Conservation (phyloP, 2,113 vertebrate genomes). For the Hippocampus abdominalis region DNA sequence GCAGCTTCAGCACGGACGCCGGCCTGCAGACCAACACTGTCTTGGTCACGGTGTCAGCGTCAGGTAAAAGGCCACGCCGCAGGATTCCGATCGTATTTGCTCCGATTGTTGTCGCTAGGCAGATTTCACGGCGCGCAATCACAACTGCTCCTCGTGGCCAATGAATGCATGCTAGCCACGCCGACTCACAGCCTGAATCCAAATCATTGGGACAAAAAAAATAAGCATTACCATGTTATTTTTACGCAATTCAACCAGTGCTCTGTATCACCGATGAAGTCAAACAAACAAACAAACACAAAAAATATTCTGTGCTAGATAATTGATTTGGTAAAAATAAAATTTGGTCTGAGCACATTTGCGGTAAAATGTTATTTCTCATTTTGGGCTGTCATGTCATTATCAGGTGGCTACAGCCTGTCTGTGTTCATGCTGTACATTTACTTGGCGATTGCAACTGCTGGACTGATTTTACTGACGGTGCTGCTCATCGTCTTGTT, state of each 20-base stretch:
- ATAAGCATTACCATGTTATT: too few species aligned
- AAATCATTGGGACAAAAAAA: too few species aligned
- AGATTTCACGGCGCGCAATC: not conserved
- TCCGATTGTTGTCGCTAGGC: not conserved
- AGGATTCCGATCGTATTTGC: too few species aligned
- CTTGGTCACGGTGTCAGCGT: slow-evolving; percentile 44
- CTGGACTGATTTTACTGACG: slow-evolving; percentile 51
- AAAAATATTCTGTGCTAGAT: too few species aligned
- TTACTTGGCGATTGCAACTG: slow-evolving; percentile 57
- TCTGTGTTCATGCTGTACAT: slow-evolving; percentile 58
- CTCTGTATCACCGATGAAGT: too few species aligned
- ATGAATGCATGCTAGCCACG: too few species aligned
- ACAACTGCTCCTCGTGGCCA: not conserved
- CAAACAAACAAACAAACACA: too few species aligned
- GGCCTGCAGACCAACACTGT: slow-evolving; percentile 58
- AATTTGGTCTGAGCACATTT: too few species aligned
- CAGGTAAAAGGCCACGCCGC: slow-evolving; percentile 55
- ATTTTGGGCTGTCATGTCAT: not conserved
- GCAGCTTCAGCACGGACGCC: slow-evolving; percentile 43
- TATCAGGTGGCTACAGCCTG: slow-evolving; percentile 50
- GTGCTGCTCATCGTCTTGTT: slow-evolving; percentile 43
- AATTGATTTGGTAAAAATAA: too few species aligned
- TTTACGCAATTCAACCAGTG: too few species aligned
- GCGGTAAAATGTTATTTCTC: not conserved
- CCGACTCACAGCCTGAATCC: too few species aligned